Evolutionary conservation across 2,113 vertebrate species (phyloP).

Genomic region (Rostratula benghalensis): DNA sequence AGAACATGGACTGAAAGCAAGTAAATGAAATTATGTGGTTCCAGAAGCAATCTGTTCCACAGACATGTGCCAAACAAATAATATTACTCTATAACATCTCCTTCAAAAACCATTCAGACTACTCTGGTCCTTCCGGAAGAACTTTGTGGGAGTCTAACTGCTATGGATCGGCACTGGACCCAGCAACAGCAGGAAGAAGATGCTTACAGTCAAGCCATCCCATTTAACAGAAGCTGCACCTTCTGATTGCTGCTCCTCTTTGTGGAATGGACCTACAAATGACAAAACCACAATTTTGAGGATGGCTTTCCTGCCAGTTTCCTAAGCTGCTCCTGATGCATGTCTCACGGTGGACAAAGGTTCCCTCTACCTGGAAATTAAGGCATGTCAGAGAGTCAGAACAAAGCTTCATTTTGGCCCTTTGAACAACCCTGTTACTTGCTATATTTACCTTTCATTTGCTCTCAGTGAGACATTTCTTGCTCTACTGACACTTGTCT

Average conservation of each 20-base stretch:
- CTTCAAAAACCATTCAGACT: background rate
- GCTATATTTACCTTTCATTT: background rate
- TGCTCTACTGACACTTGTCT: background rate
- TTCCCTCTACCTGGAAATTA: background rate
- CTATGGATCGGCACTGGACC: fast-evolving
- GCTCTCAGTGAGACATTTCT: background rate
- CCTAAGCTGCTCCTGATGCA: background rate
- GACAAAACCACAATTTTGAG: background rate
- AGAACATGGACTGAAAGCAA: slow-evolving; percentile 31
- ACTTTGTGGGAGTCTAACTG: background rate
- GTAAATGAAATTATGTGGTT: background rate
- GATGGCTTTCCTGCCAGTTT: background rate
- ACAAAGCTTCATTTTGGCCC: background rate
- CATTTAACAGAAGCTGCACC: background rate
- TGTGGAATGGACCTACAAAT: fast-evolving
- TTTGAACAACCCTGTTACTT: background rate
- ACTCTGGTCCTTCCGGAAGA: background rate
- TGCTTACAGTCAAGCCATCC: background rate
- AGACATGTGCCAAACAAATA: slow-evolving; percentile 13
- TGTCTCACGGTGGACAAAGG: background rate
- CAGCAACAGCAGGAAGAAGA: background rate
- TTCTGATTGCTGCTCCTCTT: background rate
- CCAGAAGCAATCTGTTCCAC: slow-evolving; percentile 27
- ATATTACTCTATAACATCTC: background rate
- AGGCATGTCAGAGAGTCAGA: background rate